Conservation (phyloP, 2,113 vertebrate genomes). For the Xiphophorus hellerii region DNA sequence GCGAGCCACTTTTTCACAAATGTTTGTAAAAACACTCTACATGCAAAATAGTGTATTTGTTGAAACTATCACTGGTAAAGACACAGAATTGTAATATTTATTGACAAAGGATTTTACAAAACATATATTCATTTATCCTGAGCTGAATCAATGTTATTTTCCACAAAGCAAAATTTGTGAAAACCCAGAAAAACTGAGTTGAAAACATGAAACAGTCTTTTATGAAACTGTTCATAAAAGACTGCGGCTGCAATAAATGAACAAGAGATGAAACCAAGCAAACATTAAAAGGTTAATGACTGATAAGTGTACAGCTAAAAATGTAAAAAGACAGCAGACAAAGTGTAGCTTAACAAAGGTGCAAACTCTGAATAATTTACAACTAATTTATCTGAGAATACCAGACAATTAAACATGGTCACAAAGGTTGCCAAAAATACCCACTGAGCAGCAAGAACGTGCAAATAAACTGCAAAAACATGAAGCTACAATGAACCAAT, state of each 20-base stretch:
- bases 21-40: too few relatives aligned
- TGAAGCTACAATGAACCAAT: neutral
- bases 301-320: neutral
- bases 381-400: neutral
- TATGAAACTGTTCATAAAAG: neutral
- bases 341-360: neutral
- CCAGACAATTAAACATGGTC: neutral
- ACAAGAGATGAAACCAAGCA: neutral
- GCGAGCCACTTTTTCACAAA: too few relatives aligned
- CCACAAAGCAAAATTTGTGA: neutral
- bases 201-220: neutral
- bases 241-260: neutral
- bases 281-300: neutral
- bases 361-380: neutral
- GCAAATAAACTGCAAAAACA: constrained; percentile 11
- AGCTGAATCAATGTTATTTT: neutral
- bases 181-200: neutral
- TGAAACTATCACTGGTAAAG: neutral
- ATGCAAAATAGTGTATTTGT: neutral
- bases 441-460: neutral
- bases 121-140: neutral
- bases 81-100: neutral
- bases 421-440: neutral
- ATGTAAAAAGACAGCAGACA: neutral
- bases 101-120: neutral